Conservation (phyloP, 2,888 invertebrate species). For the Miltochrista miniata region DNA sequence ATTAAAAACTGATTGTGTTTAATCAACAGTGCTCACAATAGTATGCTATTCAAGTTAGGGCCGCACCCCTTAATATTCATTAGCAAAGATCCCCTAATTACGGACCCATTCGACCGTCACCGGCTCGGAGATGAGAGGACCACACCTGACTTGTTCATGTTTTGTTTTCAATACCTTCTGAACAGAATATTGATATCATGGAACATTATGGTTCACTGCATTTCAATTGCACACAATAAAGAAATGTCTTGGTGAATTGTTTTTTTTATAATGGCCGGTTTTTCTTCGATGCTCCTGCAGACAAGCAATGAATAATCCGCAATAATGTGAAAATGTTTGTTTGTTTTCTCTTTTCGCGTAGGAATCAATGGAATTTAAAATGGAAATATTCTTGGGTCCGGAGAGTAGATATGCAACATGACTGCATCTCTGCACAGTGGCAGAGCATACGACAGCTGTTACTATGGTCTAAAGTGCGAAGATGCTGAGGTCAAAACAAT, state of each 20-base stretch:
- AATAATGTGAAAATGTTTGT: no score
- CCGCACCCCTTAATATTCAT: slow-evolving; percentile 76
- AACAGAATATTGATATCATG: slow-evolving; percentile 74
- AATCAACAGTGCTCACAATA: slow-evolving; percentile 62
- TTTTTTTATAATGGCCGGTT: slow-evolving; percentile 37
- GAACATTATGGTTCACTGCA: slow-evolving; percentile 52
- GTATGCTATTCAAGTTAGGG: slow-evolving; percentile 53
- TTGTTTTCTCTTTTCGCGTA: no score
- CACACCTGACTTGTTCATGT: slow-evolving; percentile 72
- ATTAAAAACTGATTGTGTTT: slow-evolving; percentile 66
- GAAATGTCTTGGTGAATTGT: slow-evolving; percentile 49
- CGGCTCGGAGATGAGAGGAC: slow-evolving; percentile 56
- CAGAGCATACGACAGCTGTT: no score
- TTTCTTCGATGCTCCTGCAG: slow-evolving; percentile 5
- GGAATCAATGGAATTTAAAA: no score
- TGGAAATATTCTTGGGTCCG: neutral
- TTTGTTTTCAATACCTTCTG: slow-evolving; percentile 64
- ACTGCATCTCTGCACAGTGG: no score
- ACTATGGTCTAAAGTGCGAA: no score
- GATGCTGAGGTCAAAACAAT: no score
- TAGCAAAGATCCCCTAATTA: slow-evolving; percentile 75
- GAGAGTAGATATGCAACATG: no score
- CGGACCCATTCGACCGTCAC: slow-evolving; percentile 59
- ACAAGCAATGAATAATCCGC: no score
- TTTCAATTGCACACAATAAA: slow-evolving; percentile 63